These are phyloP conservation scores for Chanos chanos DNA, from an alignment of 2,797 vertebrate species.

Conservation along the genomic window DNA sequence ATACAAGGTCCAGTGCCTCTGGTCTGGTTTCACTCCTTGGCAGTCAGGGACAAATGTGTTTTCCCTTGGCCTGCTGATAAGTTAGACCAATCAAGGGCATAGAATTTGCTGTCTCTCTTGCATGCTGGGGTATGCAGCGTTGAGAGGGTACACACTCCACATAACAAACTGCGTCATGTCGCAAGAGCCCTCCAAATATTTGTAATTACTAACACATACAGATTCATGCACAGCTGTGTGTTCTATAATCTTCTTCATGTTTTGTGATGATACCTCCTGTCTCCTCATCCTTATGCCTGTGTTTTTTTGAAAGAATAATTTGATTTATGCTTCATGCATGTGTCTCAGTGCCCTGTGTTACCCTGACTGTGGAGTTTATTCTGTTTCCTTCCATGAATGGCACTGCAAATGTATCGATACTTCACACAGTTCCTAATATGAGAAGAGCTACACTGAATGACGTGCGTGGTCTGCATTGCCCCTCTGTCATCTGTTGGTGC, in stretches of 20 bases:
- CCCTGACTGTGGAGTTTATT: neutral
- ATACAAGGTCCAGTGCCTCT: neutral
- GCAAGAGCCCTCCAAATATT: no score
- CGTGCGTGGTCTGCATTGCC: slow-evolving; percentile 40
- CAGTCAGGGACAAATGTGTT: slow-evolving; percentile 12
- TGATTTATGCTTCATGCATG: neutral
- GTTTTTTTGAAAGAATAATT: neutral
- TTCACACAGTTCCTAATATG: slow-evolving; percentile 26
- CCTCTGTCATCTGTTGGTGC: slow-evolving; percentile 58
- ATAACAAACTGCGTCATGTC: no score
- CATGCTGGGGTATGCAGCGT: neutral
- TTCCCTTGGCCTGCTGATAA: slow-evolving; percentile 29
- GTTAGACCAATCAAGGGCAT: slow-evolving; percentile 25
- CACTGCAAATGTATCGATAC: slow-evolving; percentile 17
- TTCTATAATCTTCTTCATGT: no score
- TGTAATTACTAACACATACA: no score
- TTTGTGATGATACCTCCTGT: no score
- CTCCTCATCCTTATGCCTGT: neutral
- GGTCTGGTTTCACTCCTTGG: slow-evolving; percentile 34
- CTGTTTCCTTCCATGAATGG: slow-evolving; percentile 14
- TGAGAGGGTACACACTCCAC: neutral
- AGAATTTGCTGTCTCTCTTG: neutral
- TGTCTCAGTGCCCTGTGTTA: no score
- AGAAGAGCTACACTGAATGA: slow-evolving; percentile 47
- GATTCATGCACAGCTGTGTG: no score